Percentiles rank a stretch among this genome's conserved stretches.
Evolutionary conservation across 2,888 invertebrate genomes (phyloP).

Genomic region (Periphyllus acericola): DNA sequence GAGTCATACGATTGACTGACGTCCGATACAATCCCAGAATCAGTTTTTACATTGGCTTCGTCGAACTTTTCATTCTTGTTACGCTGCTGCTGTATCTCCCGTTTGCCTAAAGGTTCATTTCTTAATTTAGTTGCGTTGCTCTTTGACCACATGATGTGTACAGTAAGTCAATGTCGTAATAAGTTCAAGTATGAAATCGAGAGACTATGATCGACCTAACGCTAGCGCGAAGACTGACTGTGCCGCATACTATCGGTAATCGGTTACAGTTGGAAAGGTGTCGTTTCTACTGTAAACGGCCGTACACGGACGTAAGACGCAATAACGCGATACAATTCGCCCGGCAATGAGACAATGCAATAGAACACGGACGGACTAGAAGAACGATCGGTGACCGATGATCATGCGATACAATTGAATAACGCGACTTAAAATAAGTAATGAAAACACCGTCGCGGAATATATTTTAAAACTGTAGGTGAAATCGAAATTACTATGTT

Average conservation of each 20-base stretch:
- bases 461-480: no score
- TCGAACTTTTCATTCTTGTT: conserved; percentile 23
- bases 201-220: background rate
- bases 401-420: background rate
- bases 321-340: background rate
- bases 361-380: conserved; percentile 45
- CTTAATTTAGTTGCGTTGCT: conserved; percentile 54
- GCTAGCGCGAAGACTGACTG: background rate
- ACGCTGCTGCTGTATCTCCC: conserved; percentile 42
- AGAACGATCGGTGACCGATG: conserved; percentile 3
- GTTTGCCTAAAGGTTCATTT: conserved; percentile 54
- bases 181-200: background rate
- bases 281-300: background rate
- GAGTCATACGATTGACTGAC: conserved; percentile 51
- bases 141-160: conserved; percentile 47
- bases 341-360: conserved; percentile 3
- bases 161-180: background rate
- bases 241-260: background rate
- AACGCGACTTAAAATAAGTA: background rate
- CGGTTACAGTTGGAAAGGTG: background rate
- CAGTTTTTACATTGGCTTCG: conserved; percentile 51
- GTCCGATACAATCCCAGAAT: conserved; percentile 62
- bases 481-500: background rate
- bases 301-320: background rate
- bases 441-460: no score